Percentiles rank a stretch among this genome's conserved stretches.
Conservation (phyloP, 2,888 invertebrate species). For the Andrena fulva region DNA sequence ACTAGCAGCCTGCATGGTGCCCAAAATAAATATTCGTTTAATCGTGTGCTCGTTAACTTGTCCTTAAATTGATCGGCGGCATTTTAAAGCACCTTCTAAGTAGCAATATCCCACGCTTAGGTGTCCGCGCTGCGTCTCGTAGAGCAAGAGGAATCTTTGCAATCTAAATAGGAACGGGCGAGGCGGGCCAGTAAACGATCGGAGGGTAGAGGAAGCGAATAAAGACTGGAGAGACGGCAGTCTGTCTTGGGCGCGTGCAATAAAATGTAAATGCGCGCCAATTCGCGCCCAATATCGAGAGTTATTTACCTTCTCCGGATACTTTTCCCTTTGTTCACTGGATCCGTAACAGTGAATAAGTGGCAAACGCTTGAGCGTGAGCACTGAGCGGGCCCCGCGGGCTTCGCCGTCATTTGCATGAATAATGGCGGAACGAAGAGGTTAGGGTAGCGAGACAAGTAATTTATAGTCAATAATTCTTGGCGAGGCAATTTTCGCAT, state of each 20-base stretch:
- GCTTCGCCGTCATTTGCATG: slow-evolving; percentile 77
- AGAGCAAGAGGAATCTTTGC: slow-evolving; percentile 23
- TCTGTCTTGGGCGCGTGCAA: slow-evolving; percentile 74
- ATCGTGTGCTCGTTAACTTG: not conserved
- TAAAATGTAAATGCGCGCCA: slow-evolving; percentile 80
- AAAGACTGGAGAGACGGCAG: slow-evolving; percentile 62
- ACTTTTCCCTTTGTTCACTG: slow-evolving; percentile 51
- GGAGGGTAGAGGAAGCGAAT: slow-evolving; percentile 55
- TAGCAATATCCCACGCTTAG: slow-evolving; percentile 7
- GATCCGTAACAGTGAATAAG: slow-evolving; percentile 68
- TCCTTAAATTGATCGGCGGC: not conserved
- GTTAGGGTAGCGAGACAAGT: slow-evolving; percentile 73
- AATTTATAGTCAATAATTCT: slow-evolving; percentile 83
- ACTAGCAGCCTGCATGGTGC: too few relatives aligned
- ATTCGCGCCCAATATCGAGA: slow-evolving; percentile 73
- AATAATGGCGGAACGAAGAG: slow-evolving; percentile 75
- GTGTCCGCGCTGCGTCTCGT: slow-evolving; percentile 5
- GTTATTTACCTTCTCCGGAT: slow-evolving; percentile 44
- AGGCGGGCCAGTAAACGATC: not conserved
- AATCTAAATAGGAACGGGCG: slow-evolving; percentile 13
- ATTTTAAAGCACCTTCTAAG: not conserved
- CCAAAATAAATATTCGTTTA: not conserved
- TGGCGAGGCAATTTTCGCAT: slow-evolving; percentile 80
- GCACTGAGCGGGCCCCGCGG: slow-evolving; percentile 57
- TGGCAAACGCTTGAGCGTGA: slow-evolving; percentile 59